phyloP scores from a whole-genome alignment of 2,888 invertebrate species.

The Tipula vernalis region DNA sequence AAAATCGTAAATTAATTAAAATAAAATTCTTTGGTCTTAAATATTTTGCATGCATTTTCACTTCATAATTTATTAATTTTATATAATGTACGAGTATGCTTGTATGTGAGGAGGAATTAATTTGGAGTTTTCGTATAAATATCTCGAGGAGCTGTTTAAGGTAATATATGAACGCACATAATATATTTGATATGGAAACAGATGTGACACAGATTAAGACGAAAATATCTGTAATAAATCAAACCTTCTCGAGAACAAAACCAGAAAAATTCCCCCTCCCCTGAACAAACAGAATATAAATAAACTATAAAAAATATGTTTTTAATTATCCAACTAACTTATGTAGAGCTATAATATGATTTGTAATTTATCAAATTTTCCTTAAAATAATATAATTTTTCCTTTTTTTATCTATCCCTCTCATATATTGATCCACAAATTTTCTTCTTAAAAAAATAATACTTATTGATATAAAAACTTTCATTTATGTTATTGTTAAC shows the following conservation, averaged over 20 bases:
- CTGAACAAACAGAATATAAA: not conserved
- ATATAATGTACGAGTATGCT: not conserved
- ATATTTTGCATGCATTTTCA: not conserved
- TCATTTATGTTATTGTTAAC: not conserved
- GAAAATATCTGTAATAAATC: not conserved
- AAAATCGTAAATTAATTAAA: conserved; percentile 19
- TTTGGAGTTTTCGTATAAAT: not conserved
- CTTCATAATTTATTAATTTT: not conserved
- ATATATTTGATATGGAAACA: not conserved
- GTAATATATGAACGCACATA: not conserved
- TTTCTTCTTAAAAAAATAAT: not conserved
- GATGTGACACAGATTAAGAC: not conserved
- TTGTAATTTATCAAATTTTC: not conserved
- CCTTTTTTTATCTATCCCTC: not conserved
- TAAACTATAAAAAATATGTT: not conserved
- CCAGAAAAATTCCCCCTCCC: not conserved
- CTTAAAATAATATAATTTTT: not conserved
- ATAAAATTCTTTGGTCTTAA: not conserved
- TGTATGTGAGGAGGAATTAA: not conserved
- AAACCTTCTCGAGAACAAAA: not conserved
- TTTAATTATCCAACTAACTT: not conserved
- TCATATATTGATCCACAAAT: not conserved
- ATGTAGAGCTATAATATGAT: not conserved
- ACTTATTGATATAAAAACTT: not conserved
- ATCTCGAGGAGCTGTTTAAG: not conserved